These are phyloP conservation scores for Pygmarrhopalites habei DNA, from an alignment of 1,140 invertebrate genomes.

Conservation along the genomic window DNA sequence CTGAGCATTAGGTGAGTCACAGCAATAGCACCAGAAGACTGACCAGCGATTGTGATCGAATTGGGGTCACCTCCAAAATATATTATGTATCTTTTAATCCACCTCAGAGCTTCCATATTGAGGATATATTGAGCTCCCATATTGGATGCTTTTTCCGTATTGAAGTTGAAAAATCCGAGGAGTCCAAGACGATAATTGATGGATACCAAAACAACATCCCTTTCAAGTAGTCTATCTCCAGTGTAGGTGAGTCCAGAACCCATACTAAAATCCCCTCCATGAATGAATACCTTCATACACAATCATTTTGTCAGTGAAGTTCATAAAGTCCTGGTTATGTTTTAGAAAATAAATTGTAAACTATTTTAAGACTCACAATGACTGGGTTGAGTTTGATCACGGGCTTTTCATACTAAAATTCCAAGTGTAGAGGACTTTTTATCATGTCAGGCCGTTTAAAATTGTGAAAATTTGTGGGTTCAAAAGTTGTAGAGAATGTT, in stretches of 20 bases:
- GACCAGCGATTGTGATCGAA: slow-evolving; percentile 3
- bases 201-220: slow-evolving; percentile 16
- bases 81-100: slow-evolving; percentile 23
- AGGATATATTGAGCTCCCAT: slow-evolving; percentile 28
- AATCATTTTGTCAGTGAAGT: too few species aligned
- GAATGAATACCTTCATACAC: slow-evolving; percentile 18
- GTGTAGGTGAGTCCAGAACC: slow-evolving; percentile 6
- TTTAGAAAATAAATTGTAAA: too few species aligned
- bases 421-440: too few species aligned
- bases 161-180: slow-evolving; percentile 22
- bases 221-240: slow-evolving; percentile 6
- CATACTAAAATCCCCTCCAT: slow-evolving; percentile 16
- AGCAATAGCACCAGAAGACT: not conserved
- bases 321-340: too few species aligned
- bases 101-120: slow-evolving; percentile 13
- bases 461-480: too few species aligned
- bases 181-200: slow-evolving; percentile 22
- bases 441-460: too few species aligned
- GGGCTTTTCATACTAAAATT: too few species aligned
- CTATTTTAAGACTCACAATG: too few species aligned
- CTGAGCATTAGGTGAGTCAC: slow-evolving; percentile 3
- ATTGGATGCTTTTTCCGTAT: slow-evolving; percentile 19
- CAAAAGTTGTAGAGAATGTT: too few species aligned
- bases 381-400: slow-evolving; percentile 14
- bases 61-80: slow-evolving; percentile 29